Evolutionary conservation across 2,888 invertebrate species (phyloP), one percentile per base, ranked within the genome.

Genomic region (Pristionchus exspectatus): DNA sequence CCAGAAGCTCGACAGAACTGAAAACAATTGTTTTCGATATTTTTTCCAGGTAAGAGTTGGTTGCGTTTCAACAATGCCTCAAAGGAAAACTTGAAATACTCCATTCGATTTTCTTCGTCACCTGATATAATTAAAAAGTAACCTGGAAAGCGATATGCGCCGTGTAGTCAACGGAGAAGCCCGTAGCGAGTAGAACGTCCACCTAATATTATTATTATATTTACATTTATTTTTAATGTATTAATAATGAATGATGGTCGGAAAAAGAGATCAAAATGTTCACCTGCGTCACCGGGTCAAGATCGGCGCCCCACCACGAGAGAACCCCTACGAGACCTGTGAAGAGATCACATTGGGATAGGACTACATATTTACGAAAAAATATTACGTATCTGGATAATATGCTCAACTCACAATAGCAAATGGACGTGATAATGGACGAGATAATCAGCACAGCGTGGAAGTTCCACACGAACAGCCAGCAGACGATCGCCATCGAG

Each of bases 161-260:
- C 5, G 94, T 94, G 91, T 93, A 95, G 90, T 93, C 93, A 14
- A 93, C 93, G 84, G 90, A 91, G 90, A 95, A 95, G 9, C 95
- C 94, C 27, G 95, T 95, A 81, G 94, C 94, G 16, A 94, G 90
- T 9, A 94, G 92, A 0, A 94, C 93, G 90, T 94, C 94, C 9
- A 94, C 93, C 90, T 81, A 14, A 18, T 69, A n/a, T 33, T 30
- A 33, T n/a, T 21, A 21, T 30, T 74, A 16, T 16, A 38, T 74
- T 30, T 30, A 74, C 1, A 18, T 5, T 44, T 16, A 18, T n/a
- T 21, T 30, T 77, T 38, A 77, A 38, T 44, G 1, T 4, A 33
- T 30, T 27, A 18, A 69, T 3, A 24, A 27, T 27, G 69, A 24
- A 69, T 14, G 27, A 27, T n/a, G 30, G 9, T 12, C 69, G 24